Percentiles rank a stretch among this genome's conserved stretches.
These are phyloP conservation scores for Hylyphantes graminicola DNA, from an alignment of 1,140 invertebrate species.

Conservation along the genomic window DNA sequence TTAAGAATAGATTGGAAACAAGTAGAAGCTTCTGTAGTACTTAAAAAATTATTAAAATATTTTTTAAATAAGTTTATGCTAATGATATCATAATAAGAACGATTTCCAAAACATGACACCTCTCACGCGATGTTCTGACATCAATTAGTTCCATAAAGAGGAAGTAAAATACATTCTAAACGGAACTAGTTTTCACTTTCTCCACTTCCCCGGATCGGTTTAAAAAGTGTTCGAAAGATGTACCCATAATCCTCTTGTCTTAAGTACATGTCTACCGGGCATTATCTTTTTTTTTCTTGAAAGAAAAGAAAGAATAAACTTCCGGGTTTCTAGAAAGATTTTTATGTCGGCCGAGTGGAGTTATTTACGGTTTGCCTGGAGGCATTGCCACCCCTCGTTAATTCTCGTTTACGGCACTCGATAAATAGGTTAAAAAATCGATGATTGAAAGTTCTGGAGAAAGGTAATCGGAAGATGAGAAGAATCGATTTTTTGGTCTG, in stretches of 20 bases:
- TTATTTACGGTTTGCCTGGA: constrained; percentile 21
- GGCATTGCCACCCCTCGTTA: not conserved
- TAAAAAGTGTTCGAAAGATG: not conserved
- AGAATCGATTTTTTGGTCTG: not conserved
- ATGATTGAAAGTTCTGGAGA: too few relatives aligned
- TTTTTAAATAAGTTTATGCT: too few relatives aligned
- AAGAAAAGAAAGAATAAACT: not conserved
- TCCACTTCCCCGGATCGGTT: not conserved
- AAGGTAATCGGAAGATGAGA: too few relatives aligned
- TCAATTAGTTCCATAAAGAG: not conserved
- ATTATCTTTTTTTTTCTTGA: constrained; percentile 10
- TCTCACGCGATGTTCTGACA: too few relatives aligned
- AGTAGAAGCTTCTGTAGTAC: too few relatives aligned
- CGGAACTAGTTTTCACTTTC: not conserved
- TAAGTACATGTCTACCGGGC: constrained; percentile 3
- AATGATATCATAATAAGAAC: too few relatives aligned
- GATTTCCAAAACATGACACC: too few relatives aligned
- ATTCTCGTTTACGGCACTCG: not conserved
- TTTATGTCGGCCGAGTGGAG: constrained; percentile 14
- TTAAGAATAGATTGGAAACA: too few relatives aligned
- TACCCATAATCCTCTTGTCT: constrained; percentile 17
- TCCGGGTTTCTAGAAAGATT: constrained; percentile 8
- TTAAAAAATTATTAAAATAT: too few relatives aligned
- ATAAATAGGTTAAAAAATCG: too few relatives aligned
- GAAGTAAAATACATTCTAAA: constrained; percentile 7